Base-by-base conservation (phyloP, 2,113 vertebrate species). In the Chionodraco myersi region DNA sequence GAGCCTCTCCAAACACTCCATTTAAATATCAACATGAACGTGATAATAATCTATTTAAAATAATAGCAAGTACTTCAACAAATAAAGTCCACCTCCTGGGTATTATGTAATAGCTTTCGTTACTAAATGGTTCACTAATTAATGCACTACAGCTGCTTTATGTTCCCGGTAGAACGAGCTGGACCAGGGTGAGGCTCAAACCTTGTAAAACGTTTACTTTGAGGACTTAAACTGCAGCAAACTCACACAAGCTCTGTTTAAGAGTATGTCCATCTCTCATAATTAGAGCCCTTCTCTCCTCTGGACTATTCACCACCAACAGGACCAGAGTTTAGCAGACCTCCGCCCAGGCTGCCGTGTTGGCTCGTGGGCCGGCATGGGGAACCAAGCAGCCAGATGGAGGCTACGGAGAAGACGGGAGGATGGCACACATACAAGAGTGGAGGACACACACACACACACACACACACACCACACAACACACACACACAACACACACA, bases 321-420 rank as follows among this genome's bases (percentile, higher is more conserved):
- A 58, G 64, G 60, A 54, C 44, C 16, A 13, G 59, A 77, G 60
- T 68, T 74, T 23, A 73, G 68, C 53, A 71, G 82, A 72, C 80
- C 80, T 64, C 83, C 71, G 26, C 49, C 56, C 67, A 6, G 53
- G 75, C 77, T 70, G 80, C 79, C 81, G 53, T 57, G 82, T 64
- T 88, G 87, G 80, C 13, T 0, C 14, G 41, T 18, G 48, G 77
- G 84, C 58, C 82, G 84, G 64, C 77, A 56, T 23, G 58, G 68
- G 62, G 75, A 87, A 84, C 1, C 21, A 68, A 67, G 69, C 5
- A 56, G 81, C 87, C 88, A 91, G 90, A 92, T 90, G 86, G 91
- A 85, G 80, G 80, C 75, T 15, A 57, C 64, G 73, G 74, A 84
- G 83, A 85, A 72, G 77, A 82, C 0, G 30, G 67, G 52, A 68